Conservation (phyloP, 2,113 vertebrate genomes). For the Triplophysa dalaica region DNA sequence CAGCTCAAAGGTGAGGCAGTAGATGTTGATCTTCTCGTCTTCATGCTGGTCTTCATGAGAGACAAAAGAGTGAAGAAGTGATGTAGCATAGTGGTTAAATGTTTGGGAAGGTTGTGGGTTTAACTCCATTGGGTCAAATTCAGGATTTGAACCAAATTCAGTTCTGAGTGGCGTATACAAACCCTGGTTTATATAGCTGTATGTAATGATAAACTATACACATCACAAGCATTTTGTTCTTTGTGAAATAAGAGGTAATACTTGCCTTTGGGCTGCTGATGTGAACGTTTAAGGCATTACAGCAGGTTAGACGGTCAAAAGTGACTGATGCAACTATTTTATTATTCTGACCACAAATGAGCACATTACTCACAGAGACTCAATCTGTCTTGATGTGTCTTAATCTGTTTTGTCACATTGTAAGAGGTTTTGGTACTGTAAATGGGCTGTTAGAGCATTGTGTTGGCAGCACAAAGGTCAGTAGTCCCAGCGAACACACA, state of each 20-base stretch:
- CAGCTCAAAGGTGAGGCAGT: constrained; percentile 84
- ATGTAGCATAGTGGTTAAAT: not conserved
- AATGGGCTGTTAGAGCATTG: too few species aligned
- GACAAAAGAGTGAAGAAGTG: not conserved
- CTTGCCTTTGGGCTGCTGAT: not conserved
- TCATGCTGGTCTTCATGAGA: constrained; percentile 76
- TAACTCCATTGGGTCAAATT: not conserved
- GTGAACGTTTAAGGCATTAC: not conserved
- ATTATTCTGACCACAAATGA: constrained; percentile 35
- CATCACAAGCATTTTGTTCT: not conserved
- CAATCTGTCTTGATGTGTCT: constrained; percentile 34
- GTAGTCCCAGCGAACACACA: too few species aligned
- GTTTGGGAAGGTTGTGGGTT: not conserved
- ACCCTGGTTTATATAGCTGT: not conserved
- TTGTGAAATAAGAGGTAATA: constrained; percentile 12
- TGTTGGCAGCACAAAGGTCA: too few species aligned
- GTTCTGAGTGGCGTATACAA: not conserved
- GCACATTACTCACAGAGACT: constrained; percentile 33
- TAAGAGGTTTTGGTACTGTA: not conserved
- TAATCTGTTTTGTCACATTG: constrained; percentile 33
- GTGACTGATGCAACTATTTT: constrained; percentile 40
- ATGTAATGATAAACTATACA: constrained; percentile 12
- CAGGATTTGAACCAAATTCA: not conserved
- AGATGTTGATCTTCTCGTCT: constrained; percentile 90
- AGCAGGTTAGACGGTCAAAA: constrained; percentile 1